Percentiles rank a stretch among this genome's conserved stretches.
These are phyloP conservation scores for Myotis davidii DNA, from an alignment of 2,113 vertebrate species.

Conservation along the genomic window DNA sequence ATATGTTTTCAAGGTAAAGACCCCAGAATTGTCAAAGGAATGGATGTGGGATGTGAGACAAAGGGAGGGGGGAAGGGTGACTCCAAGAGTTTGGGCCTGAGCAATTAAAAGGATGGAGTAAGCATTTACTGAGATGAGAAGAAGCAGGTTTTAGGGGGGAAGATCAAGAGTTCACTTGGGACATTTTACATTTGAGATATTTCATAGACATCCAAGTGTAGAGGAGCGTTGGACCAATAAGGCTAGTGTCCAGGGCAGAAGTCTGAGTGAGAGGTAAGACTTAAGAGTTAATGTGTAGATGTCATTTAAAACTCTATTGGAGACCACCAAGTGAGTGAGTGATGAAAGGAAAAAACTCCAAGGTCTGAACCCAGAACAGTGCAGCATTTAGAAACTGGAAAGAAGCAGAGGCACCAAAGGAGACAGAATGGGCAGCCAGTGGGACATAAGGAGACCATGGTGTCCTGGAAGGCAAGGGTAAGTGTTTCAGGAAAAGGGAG, in stretches of 20 bases:
- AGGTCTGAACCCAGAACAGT: not conserved
- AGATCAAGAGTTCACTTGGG: not conserved
- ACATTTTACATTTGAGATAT: not conserved
- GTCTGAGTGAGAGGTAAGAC: not conserved
- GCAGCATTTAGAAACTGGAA: not conserved
- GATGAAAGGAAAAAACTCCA: not conserved
- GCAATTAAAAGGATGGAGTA: not conserved
- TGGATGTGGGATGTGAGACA: not conserved
- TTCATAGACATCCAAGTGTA: not conserved
- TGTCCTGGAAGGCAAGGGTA: not conserved
- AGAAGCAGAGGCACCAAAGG: not conserved
- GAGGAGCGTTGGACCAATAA: not conserved
- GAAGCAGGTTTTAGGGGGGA: not conserved
- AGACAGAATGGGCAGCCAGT: not conserved
- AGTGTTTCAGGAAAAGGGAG: not conserved
- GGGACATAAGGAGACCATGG: not conserved
- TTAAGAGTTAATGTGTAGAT: not conserved
- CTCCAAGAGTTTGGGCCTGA: not conserved
- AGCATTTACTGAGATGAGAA: not conserved
- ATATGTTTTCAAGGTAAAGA: not conserved
- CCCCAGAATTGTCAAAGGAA: not conserved
- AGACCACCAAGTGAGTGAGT: not conserved
- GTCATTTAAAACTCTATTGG: not conserved
- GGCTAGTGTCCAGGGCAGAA: too few relatives aligned
- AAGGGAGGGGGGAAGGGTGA: not conserved